Conservation (phyloP, 2,888 invertebrate genomes). For the Leptinotarsa rubiginosa region DNA sequence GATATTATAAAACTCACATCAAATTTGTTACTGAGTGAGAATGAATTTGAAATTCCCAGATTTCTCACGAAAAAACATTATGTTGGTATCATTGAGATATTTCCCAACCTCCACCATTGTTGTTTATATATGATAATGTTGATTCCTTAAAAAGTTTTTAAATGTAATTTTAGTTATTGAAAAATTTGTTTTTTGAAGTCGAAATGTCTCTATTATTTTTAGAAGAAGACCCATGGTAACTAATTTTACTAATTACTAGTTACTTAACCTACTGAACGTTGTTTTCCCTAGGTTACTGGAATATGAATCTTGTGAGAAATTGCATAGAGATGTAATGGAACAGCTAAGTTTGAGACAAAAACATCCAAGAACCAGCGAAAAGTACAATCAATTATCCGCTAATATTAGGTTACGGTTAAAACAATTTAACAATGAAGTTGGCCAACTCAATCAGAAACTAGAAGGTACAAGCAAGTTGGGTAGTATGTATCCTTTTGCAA, state of each 20-base stretch:
- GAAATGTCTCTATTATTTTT: slow-evolving; percentile 66
- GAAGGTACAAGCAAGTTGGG: slow-evolving; percentile 66
- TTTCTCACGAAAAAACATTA: too few relatives aligned
- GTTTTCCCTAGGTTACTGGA: slow-evolving; percentile 70
- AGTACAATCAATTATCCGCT: slow-evolving; percentile 72
- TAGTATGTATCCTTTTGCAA: slow-evolving; percentile 63
- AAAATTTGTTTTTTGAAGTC: background rate
- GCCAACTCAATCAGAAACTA: slow-evolving; percentile 71
- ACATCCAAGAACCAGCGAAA: slow-evolving; percentile 68
- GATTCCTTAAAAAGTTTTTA: background rate
- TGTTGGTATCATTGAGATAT: too few relatives aligned
- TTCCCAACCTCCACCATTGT: too few relatives aligned
- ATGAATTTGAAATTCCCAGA: too few relatives aligned
- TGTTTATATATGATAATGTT: too few relatives aligned
- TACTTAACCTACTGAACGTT: background rate
- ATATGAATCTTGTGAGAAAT: slow-evolving; percentile 75
- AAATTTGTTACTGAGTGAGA: too few relatives aligned
- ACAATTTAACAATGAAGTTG: slow-evolving; percentile 73
- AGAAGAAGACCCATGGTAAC: slow-evolving; percentile 67
- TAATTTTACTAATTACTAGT: slow-evolving; percentile 25
- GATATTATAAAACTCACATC: too few relatives aligned
- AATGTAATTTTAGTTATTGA: background rate
- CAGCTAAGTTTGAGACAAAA: slow-evolving; percentile 71
- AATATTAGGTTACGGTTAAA: slow-evolving; percentile 72
- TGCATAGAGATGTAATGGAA: slow-evolving; percentile 74